phyloP scores from a whole-genome alignment of 2,113 vertebrate genomes.

The Stigmatopora nigra region DNA sequence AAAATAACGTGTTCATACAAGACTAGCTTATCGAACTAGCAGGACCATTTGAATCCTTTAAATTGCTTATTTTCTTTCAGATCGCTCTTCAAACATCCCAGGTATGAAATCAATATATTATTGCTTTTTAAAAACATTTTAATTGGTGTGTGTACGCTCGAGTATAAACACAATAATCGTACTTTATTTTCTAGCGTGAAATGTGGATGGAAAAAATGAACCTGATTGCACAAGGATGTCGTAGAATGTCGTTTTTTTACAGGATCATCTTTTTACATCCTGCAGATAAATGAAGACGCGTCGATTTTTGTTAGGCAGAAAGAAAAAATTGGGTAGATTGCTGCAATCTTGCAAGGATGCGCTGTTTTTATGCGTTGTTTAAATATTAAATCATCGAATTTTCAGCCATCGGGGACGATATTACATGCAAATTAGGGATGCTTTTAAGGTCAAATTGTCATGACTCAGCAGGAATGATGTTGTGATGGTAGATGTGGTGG shows the following conservation, averaged over 20 bases:
- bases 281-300: not conserved
- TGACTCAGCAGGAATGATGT: slow-evolving; percentile 41
- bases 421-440: slow-evolving; percentile 8
- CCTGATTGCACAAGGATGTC: not conserved
- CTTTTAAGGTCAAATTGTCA: slow-evolving; percentile 33
- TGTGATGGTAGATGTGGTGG: not conserved
- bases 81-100: slow-evolving; percentile 35
- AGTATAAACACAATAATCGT: not conserved
- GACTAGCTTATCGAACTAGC: slow-evolving; percentile 21
- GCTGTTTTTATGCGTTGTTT: not conserved
- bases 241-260: not conserved
- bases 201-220: not conserved
- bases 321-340: slow-evolving; percentile 32
- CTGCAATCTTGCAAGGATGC: not conserved
- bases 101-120: slow-evolving; percentile 31
- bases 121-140: not conserved
- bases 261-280: not conserved
- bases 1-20: slow-evolving; percentile 13
- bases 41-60: not conserved
- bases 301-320: slow-evolving; percentile 20
- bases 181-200: not conserved
- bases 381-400: not conserved
- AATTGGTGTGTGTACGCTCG: slow-evolving; percentile 2
- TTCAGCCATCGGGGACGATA: no score
- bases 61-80: slow-evolving; percentile 2